These are phyloP conservation scores for Eidolon dupreanum DNA, from an alignment of 2,797 vertebrate species.

Conservation along the genomic window DNA sequence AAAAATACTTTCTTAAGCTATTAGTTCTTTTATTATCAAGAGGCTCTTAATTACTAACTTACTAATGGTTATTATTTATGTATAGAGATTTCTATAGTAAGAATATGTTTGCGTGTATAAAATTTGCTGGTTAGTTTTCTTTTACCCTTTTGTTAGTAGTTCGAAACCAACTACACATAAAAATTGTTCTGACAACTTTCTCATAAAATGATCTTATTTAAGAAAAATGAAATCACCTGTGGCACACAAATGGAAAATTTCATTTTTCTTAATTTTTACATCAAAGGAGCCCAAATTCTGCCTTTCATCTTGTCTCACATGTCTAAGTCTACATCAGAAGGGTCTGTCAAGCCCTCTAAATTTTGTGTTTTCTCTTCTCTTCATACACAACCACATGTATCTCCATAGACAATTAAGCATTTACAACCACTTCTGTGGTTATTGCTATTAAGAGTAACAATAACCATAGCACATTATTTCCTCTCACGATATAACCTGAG, in stretches of 20 bases:
- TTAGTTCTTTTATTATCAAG: neutral
- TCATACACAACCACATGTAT: neutral
- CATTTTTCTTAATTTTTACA: neutral
- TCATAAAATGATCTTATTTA: neutral
- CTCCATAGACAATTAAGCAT: conserved; percentile 31
- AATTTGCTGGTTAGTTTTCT: neutral
- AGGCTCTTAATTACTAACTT: neutral
- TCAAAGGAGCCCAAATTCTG: neutral
- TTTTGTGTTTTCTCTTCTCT: neutral
- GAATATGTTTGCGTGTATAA: neutral
- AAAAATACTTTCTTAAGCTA: neutral
- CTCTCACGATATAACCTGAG: conserved; percentile 5
- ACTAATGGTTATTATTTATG: neutral
- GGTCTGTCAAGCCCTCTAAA: neutral
- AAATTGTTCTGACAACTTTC: neutral
- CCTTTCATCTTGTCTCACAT: neutral
- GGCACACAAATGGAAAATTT: neutral
- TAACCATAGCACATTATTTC: conserved; percentile 47
- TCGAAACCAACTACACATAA: neutral
- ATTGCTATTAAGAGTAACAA: neutral
- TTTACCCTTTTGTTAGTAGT: neutral
- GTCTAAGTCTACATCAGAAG: neutral
- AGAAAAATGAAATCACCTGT: neutral
- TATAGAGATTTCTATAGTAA: neutral
- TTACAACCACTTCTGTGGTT: conserved; percentile 48